Evolutionary conservation across 2,797 vertebrate species (phyloP).

Genomic region (Phrynocephalus vlangalii): DNA sequence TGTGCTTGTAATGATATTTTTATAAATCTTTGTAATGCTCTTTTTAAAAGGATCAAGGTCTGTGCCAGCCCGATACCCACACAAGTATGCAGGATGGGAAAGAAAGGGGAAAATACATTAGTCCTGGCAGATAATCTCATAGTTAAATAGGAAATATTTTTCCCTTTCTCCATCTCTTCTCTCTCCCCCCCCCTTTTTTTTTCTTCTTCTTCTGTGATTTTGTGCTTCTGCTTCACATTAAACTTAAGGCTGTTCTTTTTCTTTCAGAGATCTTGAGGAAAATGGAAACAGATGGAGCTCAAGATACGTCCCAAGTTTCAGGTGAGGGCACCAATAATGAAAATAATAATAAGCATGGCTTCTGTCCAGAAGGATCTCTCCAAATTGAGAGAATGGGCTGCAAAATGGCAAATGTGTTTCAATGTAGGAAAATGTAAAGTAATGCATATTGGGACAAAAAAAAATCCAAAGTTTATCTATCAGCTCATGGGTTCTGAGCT

Average conservation of each 20-base stretch:
- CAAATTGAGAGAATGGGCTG: no score
- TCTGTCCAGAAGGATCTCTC: no score
- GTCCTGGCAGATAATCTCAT: conserved; percentile 83
- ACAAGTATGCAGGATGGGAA: conserved; percentile 81
- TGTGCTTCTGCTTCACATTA: conserved; percentile 73
- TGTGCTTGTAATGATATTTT: conserved; percentile 88
- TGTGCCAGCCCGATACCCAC: conserved; percentile 82
- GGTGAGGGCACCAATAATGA: conserved; percentile 81
- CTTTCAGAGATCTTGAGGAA: conserved; percentile 90
- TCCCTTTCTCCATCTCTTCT: conserved; percentile 43
- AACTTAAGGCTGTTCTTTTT: conserved; percentile 68
- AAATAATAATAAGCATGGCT: no score
- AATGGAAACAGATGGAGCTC: conserved; percentile 97
- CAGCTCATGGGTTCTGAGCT: no score
- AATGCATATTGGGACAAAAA: no score
- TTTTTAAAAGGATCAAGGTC: conserved; percentile 89
- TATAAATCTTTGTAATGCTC: conserved; percentile 97
- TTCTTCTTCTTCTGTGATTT: conserved; percentile 64
- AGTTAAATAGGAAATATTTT: conserved; percentile 81
- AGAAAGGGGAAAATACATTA: conserved; percentile 82
- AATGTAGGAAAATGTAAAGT: no score
- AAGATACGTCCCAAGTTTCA: conserved; percentile 98
- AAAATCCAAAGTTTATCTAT: no score
- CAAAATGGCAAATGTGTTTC: no score
- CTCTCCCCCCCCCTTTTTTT: conserved; percentile 31